Conservation (phyloP, 1,140 invertebrate species). For the Wasmannia auropunctata region DNA sequence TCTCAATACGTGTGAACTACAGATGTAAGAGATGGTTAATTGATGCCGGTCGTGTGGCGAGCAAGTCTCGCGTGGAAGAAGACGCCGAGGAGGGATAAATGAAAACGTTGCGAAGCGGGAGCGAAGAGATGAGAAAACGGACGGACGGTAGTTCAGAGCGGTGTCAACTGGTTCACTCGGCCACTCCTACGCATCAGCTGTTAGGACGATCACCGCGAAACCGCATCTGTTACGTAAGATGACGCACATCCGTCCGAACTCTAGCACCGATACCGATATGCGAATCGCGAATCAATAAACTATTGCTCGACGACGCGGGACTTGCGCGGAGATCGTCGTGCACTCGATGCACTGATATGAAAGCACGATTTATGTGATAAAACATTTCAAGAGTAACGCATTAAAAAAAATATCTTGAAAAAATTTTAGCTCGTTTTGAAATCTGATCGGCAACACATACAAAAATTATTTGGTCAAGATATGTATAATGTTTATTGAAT, state of each 20-base stretch:
- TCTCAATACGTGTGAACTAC: slow-evolving; percentile 29
- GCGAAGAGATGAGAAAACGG: slow-evolving; percentile 58
- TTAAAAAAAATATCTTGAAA: background rate
- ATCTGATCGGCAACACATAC: background rate
- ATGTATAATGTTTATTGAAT: background rate
- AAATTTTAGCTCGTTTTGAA: background rate
- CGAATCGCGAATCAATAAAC: background rate
- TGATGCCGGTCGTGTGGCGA: slow-evolving; percentile 73
- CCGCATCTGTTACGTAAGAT: slow-evolving; percentile 66
- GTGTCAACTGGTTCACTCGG: slow-evolving; percentile 75
- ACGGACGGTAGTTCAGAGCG: slow-evolving; percentile 65
- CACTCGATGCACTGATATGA: background rate
- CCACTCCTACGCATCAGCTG: slow-evolving; percentile 77
- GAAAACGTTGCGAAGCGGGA: slow-evolving; percentile 55
- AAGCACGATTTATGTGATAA: background rate
- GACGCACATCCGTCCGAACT: background rate
- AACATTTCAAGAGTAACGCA: background rate
- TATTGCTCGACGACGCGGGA: slow-evolving; percentile 9
- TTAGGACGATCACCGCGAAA: slow-evolving; percentile 69
- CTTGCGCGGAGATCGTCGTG: background rate
- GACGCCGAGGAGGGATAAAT: slow-evolving; percentile 39
- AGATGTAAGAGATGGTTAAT: slow-evolving; percentile 60
- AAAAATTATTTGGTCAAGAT: background rate
- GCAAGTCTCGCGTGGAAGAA: slow-evolving; percentile 24
- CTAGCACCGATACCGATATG: background rate